phyloP scores from a whole-genome alignment of 2,888 invertebrate genomes.

The Hirtodrosophila duncani region DNA sequence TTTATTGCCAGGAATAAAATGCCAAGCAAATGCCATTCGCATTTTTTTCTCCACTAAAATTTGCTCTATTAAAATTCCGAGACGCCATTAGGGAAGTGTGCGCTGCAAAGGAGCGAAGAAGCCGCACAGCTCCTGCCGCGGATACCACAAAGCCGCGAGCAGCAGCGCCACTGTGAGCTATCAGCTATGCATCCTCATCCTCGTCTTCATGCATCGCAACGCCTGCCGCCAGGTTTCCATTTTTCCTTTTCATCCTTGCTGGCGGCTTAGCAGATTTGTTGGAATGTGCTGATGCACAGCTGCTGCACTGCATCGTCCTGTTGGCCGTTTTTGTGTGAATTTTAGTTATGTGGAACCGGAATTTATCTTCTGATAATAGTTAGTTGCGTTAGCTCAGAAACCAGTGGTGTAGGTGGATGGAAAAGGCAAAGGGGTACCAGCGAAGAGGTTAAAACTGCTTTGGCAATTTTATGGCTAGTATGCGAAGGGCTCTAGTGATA shows the following conservation, averaged over 20 bases:
- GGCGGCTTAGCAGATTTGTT: slow-evolving; percentile 61
- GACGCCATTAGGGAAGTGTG: slow-evolving; percentile 45
- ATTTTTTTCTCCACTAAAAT: slow-evolving; percentile 50
- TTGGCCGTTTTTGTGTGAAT: slow-evolving; percentile 42
- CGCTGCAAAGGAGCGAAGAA: slow-evolving; percentile 3
- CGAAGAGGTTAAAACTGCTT: slow-evolving; percentile 3
- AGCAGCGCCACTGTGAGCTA: slow-evolving; percentile 18
- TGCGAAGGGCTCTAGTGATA: too few relatives aligned
- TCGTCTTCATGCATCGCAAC: background rate
- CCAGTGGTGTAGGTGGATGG: slow-evolving; percentile 20
- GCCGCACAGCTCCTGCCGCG: slow-evolving; percentile 31
- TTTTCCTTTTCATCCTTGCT: slow-evolving; percentile 33
- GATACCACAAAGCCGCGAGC: slow-evolving; percentile 42
- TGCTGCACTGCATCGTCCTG: slow-evolving; percentile 28
- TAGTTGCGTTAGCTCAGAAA: slow-evolving; percentile 41
- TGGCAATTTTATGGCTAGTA: too few relatives aligned
- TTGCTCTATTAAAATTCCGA: slow-evolving; percentile 70
- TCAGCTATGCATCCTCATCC: slow-evolving; percentile 45
- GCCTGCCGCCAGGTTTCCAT: background rate
- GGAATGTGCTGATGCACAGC: slow-evolving; percentile 26
- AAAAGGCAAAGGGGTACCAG: background rate
- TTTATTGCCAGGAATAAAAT: slow-evolving; percentile 51
- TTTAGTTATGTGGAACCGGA: slow-evolving; percentile 63
- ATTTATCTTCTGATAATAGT: slow-evolving; percentile 70
- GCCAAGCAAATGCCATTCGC: too few relatives aligned